Percentiles rank a stretch among this genome's conserved stretches.
Conservation (phyloP, 2,888 invertebrate species). For the Platycheirus albimanus region DNA sequence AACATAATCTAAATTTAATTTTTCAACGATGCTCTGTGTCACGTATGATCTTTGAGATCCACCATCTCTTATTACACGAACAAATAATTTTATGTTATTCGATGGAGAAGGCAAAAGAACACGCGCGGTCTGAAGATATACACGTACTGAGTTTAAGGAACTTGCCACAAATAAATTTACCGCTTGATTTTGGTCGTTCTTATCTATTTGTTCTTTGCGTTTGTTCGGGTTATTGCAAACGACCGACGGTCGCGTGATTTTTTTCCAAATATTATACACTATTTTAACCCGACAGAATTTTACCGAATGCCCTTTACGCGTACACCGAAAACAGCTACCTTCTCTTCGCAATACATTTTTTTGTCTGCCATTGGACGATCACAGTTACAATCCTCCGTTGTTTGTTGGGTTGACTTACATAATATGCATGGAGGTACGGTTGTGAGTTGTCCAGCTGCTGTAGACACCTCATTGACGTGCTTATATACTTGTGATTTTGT, state of each 20-base stretch:
- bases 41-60: conserved; percentile 2
- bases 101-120: conserved; percentile 9
- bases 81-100: not conserved
- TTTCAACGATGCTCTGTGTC: not conserved
- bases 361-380: no score
- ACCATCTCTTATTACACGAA: not conserved
- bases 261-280: no score
- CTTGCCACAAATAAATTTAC: conserved; percentile 1
- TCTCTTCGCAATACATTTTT: no score
- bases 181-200: no score
- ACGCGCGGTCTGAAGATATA: not conserved
- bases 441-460: conserved; percentile 2
- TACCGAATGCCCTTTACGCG: no score
- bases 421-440: not conserved
- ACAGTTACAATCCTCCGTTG: not conserved
- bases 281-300: no score
- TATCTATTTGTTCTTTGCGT: no score
- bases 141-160: not conserved
- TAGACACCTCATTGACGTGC: not conserved
- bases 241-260: no score
- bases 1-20: not conserved
- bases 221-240: no score
- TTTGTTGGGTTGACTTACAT: not conserved
- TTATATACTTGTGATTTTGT: not conserved
- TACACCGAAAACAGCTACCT: no score